Base-by-base conservation (phyloP, 2,888 invertebrate species). In the Cataglyphis albicans region DNA sequence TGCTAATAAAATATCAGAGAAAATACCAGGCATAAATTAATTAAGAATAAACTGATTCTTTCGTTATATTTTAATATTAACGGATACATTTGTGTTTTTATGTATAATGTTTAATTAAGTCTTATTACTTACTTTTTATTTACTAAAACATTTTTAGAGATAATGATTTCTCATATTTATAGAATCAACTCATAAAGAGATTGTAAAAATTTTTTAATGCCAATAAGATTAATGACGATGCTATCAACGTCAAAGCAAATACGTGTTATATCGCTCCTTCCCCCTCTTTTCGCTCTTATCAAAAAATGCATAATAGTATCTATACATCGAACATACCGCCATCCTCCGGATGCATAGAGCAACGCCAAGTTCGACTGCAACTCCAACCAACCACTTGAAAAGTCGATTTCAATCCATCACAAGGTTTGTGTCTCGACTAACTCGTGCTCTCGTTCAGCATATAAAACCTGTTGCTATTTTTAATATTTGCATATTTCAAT, bases 371-470 rank as follows among this genome's bases (percentile, higher is more conserved):
- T 80, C 68, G 21, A 52, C 68, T 41, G 80, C 81, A 38, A 74
- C 82, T 84, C 61, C 80, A 75, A 32, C 81, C 64, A 74, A 72
- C 86, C 59, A 81, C 73, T 84, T 74, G 83, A 74, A 81, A 86
- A 61, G 68, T 44, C 61, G 48, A 21, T 63, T 52, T 21, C 61
- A 65, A 41, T 78, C 82, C 70, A 86, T 86, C 83, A 63, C 52
- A 67, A 32, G 90, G 89, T 90, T 90, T 61, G 90, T 87, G 87
- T 90, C 89, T 57, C 29, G 21, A 68, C 90, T 90, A 86, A 83
- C 9, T 29, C n/a, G 38, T 35, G 63, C 64, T 83, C 73, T 48
- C 57, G 70, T 65, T 80, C 67, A 3, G 44, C 44, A 4, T 12
- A 12, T 52, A 55, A 81, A 55, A 89, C 88, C 87, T 87, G 88